These are phyloP conservation scores for Urocynchramus pylzowi DNA, from an alignment of 2,113 vertebrate species.

Conservation along the genomic window DNA sequence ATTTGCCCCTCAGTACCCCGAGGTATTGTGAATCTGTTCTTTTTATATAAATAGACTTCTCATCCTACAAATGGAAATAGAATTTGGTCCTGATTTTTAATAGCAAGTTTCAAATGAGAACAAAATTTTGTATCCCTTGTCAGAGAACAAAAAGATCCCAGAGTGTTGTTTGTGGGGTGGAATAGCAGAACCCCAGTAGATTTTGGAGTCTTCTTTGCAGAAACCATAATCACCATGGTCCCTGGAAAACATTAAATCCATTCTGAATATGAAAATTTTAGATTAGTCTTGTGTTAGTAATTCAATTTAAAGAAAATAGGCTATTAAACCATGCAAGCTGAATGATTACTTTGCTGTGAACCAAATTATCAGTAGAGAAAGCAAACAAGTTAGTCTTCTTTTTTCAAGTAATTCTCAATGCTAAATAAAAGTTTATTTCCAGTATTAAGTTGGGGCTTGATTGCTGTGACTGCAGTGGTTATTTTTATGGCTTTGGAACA, in stretches of 20 bases:
- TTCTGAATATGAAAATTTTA: background rate
- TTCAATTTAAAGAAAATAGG: background rate
- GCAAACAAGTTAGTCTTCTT: background rate
- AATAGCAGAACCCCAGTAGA: background rate
- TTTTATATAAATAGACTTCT: background rate
- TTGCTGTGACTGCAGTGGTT: background rate
- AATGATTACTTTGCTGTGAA: background rate
- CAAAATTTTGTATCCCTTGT: background rate
- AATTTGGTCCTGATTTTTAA: background rate
- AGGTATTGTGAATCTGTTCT: background rate
- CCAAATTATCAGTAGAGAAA: background rate
- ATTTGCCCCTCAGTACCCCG: background rate
- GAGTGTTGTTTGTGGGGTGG: background rate
- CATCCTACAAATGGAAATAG: background rate
- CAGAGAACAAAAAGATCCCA: background rate
- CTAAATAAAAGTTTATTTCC: background rate
- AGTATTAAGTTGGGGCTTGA: background rate
- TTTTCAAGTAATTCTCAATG: background rate
- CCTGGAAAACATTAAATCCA: background rate
- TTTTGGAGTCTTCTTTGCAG: background rate
- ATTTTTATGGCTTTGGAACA: background rate
- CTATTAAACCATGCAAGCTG: background rate
- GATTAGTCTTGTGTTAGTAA: background rate
- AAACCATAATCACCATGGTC: background rate
- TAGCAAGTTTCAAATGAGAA: background rate